Evolutionary conservation across 2,888 invertebrate genomes (phyloP), one percentile per base, ranked within the genome.

Genomic region (Tipula helvola): DNA sequence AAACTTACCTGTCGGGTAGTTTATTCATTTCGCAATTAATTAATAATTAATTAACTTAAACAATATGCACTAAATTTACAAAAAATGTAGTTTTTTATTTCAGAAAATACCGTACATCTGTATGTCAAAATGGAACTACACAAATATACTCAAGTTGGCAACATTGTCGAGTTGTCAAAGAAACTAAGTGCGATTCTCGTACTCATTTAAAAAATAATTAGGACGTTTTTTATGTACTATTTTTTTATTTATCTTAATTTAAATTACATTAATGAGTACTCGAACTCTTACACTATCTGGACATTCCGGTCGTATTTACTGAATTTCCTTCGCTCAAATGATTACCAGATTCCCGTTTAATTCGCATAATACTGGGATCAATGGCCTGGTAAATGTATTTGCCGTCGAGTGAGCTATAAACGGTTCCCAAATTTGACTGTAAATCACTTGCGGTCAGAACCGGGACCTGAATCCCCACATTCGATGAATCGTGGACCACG

Each of bases 301-400:
- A 71, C 10, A 71, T 71, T 12, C 2, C 71, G 12, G 28, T 71
- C 10, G 71, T 18, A 12, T 52, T 52, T 52, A 16, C 52, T 5
- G 52, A 3, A 18, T 28, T 71, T 71, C 13, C 28, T 3, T 71
- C 28, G 10, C 28, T 28, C 28, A 71, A 28, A 10, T 28, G 71
- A 28, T 13, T 71, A 12, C 71, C 10, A 71, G 71, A 10, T 39
- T 57, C 86, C 2, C 57, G 57, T 13, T 86, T 52, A 57, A 86
- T 86, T 39, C 86, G 13, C 12, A 86, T 57, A 36, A 86, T 39
- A 86, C 36, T 86, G 1, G 86, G 86, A 57, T 86, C 86, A 12
- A 86, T 86, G 36, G 86, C 86, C 16, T 86, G 86, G 39, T 86
- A 86, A 57, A 86, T 86, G 7, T 86, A 52, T 86, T 86, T 86